Evolutionary conservation across 1,140 invertebrate species (phyloP), one percentile per base, ranked within the genome.

Genomic region (Riptortus pedestris): DNA sequence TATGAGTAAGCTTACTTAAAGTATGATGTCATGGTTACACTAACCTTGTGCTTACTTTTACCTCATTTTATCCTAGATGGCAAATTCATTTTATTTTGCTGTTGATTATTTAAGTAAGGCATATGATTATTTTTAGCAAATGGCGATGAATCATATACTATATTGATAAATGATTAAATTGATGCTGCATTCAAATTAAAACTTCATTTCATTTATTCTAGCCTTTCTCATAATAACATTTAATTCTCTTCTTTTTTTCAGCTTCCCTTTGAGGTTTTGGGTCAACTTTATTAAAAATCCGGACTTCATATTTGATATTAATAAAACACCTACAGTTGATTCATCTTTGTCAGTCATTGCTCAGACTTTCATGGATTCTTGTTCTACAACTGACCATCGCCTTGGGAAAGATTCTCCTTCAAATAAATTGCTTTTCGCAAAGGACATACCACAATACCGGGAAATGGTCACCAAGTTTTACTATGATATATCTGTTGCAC

Each of bases 211-310:
- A n/a, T n/a, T n/a, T n/a, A n/a, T n/a, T n/a, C n/a, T n/a, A n/a
- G n/a, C n/a, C n/a, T n/a, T n/a, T n/a, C n/a, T 61, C 18, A 11
- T 51, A 64, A 9, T 61, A 24, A 22, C 14, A n/a, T n/a, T 9
- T n/a, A 47, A 20, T 57, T 57, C 1, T 3, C 66, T 63, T 62
- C 67, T 70, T 68, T 67, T 69, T 72, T 75, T 65, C 69, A 91
- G 91, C 78, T 82, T 95, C 72, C 91, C 93, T 43, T 78, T 96
- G 55, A 81, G 93, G 69, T 96, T 96, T 79, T 97, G 94, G 94
- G 90, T 96, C 16, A 96, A 96, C 77, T 90, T 96, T 69, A 93
- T 96, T 62, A 96, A 96, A 75, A 96, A 96, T 81, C 93, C 94
- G 7, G 91, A 96, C 76, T 95, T 94, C 74, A 91, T 96, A 74